Base-by-base conservation (phyloP, 1,140 invertebrate genomes). In the Thrips palmi region DNA sequence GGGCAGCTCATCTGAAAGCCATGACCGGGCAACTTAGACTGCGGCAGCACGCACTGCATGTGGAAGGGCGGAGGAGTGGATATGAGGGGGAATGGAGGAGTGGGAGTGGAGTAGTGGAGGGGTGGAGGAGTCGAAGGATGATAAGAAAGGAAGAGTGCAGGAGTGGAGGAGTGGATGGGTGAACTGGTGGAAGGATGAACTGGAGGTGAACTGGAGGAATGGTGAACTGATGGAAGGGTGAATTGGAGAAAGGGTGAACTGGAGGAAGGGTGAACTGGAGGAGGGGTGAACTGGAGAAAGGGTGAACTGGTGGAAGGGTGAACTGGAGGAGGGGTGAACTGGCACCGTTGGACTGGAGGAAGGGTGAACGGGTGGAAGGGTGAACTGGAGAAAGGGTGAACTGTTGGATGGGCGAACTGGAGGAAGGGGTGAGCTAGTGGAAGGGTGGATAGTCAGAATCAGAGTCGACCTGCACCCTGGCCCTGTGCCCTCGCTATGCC, bases 161-260 rank as follows among this genome's bases (percentile, higher is more conserved):
- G 15, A 22, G 25, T 19, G 25, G 38, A 30, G n/a, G 24, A 14
- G 15, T 2, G 15, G 12, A 23, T 37, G 41, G n/a, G 15, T 11
- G 24, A 27, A n/a, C 18, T 2, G 17, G 17, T 15, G 25, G 14
- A 5, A 20, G 24, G 18, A 21, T 42, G 25, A 42, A 10, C 10
- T 27, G 28, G 37, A 12, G 22, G 37, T 22, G 37, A 35, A 23
- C n/a, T 2, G 6, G 2, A 32, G 14, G 22, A 29, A 2, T 37
- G 21, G 12, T 28, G 28, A 34, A 23, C 45, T 38, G 49, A 37
- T 29, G 33, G 40, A 41, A 39, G 45, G 42, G 40, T 31, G 18
- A 34, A 50, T 42, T 40, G 49, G 49, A 43, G 52, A 49, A 50
- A 31, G 44, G 46, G 40, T 8, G 21, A 23, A 34, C 24, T 18